Conservation (phyloP, 2,888 invertebrate genomes). For the Sinohyriopsis cumingii region DNA sequence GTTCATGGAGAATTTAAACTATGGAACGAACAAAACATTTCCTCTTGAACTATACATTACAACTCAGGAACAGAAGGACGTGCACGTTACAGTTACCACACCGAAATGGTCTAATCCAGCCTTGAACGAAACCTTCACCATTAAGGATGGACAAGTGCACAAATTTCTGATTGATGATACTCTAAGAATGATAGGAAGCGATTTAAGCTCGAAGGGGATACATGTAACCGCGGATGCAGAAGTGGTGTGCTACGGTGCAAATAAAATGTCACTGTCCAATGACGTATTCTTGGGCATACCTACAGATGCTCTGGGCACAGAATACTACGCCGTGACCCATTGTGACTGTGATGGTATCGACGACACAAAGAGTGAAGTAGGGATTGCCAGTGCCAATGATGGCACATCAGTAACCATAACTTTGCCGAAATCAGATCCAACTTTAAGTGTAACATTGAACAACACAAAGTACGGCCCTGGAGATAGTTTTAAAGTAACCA, state of each 20-base stretch:
- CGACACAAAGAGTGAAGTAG: slow-evolving; percentile 26
- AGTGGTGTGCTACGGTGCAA: slow-evolving; percentile 43
- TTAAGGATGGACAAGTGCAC: slow-evolving; percentile 36
- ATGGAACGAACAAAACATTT: slow-evolving; percentile 20
- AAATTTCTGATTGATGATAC: slow-evolving; percentile 25
- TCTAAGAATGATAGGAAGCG: slow-evolving; percentile 33
- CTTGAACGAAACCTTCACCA: slow-evolving; percentile 32
- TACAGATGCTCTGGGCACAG: slow-evolving; percentile 39
- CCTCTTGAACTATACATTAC: slow-evolving; percentile 42
- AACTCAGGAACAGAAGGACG: slow-evolving; percentile 31
- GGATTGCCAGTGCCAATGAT: slow-evolving; percentile 32
- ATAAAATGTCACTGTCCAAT: slow-evolving; percentile 42
- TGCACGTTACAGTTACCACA: slow-evolving; percentile 39
- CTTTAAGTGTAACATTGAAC: slow-evolving; percentile 25
- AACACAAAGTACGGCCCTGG: slow-evolving; percentile 35
- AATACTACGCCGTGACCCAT: slow-evolving; percentile 36
- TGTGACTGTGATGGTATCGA: slow-evolving; percentile 19
- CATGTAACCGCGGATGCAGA: slow-evolving; percentile 38
- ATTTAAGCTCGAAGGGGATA: slow-evolving; percentile 32
- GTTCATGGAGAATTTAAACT: slow-evolving; percentile 45
- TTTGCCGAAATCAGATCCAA: slow-evolving; percentile 22
- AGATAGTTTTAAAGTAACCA: slow-evolving; percentile 23
- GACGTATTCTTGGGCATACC: slow-evolving; percentile 45
- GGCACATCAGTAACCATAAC: slow-evolving; percentile 31
- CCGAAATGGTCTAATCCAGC: slow-evolving; percentile 35